Percentiles rank a stretch among this genome's conserved stretches.
Evolutionary conservation across 2,888 invertebrate genomes (phyloP).

Genomic region (Parelbella ahira): DNA sequence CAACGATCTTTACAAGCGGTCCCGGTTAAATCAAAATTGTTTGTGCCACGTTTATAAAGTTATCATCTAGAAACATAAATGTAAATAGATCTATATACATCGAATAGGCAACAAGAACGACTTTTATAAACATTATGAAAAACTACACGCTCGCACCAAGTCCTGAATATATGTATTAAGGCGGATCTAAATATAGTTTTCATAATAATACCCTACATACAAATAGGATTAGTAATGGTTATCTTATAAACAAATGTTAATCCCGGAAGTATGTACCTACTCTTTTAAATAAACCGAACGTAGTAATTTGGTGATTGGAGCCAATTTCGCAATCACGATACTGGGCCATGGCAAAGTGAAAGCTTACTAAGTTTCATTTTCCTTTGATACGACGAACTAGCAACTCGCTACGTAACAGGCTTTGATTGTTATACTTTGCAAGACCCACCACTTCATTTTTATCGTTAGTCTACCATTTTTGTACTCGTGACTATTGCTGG

Average conservation of each 20-base stretch:
- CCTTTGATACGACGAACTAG: slow-evolving; percentile 42
- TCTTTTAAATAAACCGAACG: too few relatives aligned
- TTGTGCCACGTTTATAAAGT: slow-evolving; percentile 1
- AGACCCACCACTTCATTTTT: slow-evolving; percentile 6
- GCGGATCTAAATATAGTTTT: too few relatives aligned
- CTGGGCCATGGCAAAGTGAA: slow-evolving; percentile 59
- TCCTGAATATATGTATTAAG: too few relatives aligned
- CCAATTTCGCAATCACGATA: slow-evolving; percentile 54
- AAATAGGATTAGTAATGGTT: too few relatives aligned
- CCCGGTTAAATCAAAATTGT: slow-evolving; percentile 9
- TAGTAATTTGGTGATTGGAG: slow-evolving; percentile 43
- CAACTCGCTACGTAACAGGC: slow-evolving; percentile 34
- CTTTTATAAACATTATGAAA: too few relatives aligned
- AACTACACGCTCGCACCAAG: too few relatives aligned
- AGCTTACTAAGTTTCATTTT: slow-evolving; percentile 59
- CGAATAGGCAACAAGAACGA: too few relatives aligned
- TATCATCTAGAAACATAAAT: not conserved
- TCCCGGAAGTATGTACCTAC: too few relatives aligned
- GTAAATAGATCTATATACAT: too few relatives aligned
- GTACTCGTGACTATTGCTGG: too few relatives aligned
- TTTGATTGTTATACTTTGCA: slow-evolving; percentile 12
- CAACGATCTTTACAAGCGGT: slow-evolving; percentile 1
- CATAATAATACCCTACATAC: too few relatives aligned
- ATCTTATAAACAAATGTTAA: too few relatives aligned
- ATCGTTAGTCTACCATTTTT: slow-evolving; percentile 5